Evolutionary conservation across 92 coral and sea anemone species (phyloP).

Genomic region (Phymanthus crucifer): DNA sequence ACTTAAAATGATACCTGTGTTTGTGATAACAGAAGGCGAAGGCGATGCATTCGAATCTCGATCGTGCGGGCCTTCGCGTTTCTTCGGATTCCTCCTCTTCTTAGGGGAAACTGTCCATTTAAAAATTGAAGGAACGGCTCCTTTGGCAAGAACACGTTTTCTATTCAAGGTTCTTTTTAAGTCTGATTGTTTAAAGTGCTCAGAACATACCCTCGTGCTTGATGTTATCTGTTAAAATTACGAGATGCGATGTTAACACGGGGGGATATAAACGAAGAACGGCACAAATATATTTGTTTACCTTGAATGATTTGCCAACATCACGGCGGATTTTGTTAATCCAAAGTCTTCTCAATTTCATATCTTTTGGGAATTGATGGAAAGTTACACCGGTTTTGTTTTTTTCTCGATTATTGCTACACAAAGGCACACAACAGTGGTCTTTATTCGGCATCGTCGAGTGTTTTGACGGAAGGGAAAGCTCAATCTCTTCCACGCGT

Average conservation of each 20-base stretch:
- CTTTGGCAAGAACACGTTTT: constrained; percentile 14
- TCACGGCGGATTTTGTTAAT: constrained; percentile 30
- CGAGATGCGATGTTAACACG: too few species aligned
- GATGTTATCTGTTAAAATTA: constrained; percentile 18
- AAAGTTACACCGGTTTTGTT: constrained; percentile 24
- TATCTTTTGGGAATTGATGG: constrained; percentile 30
- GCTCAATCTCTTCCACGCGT: neutral
- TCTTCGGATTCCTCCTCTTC: neutral
- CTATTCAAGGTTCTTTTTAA: constrained; percentile 28
- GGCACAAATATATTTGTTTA: neutral
- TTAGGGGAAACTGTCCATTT: neutral
- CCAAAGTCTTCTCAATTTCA: constrained; percentile 36
- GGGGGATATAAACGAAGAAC: too few species aligned
- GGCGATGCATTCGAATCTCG: too few species aligned
- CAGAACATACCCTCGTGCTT: constrained; percentile 25
- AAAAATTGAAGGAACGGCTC: constrained; percentile 33
- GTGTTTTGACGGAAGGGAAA: neutral
- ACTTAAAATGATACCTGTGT: too few species aligned
- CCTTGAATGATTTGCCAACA: constrained; percentile 31
- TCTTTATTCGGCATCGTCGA: constrained; percentile 7
- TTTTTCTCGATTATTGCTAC: constrained; percentile 35
- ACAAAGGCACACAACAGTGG: constrained; percentile 39
- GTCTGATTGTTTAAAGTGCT: constrained; percentile 27
- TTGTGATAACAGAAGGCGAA: too few species aligned
- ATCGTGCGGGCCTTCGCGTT: neutral